phyloP scores from a whole-genome alignment of 2,797 vertebrate species.

The Myiotriccus ornatus region DNA sequence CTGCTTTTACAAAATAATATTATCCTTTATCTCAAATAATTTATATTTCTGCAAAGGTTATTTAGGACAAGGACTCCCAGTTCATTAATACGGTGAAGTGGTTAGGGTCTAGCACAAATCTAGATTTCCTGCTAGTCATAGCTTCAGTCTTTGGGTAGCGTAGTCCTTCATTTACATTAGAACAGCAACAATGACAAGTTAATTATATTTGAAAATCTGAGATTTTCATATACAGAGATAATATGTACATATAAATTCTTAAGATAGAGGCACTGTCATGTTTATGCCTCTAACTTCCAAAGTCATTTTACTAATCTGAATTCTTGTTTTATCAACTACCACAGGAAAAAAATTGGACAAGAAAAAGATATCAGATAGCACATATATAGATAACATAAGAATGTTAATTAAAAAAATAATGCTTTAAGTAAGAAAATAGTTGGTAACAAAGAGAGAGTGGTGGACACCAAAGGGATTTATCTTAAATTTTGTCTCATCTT shows the following conservation, averaged over 20 bases:
- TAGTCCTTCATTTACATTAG: not conserved
- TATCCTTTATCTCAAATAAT: not conserved
- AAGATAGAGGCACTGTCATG: not conserved
- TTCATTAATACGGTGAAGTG: not conserved
- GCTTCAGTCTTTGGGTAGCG: not conserved
- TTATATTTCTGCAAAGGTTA: not conserved
- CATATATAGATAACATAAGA: not conserved
- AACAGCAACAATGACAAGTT: not conserved
- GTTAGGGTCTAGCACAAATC: not conserved
- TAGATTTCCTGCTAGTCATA: not conserved
- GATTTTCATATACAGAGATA: not conserved
- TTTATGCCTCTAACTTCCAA: not conserved
- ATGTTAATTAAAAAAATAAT: not conserved
- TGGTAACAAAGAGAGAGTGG: not conserved
- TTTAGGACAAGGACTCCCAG: not conserved
- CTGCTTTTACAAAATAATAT: not conserved
- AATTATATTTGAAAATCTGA: not conserved
- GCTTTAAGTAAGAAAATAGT: not conserved
- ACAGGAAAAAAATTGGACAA: not conserved
- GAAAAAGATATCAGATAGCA: not conserved
- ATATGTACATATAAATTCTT: not conserved
- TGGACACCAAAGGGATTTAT: not conserved
- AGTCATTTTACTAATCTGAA: not conserved
- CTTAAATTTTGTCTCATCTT: not conserved
- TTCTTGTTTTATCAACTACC: not conserved